A percentile compares a stretch with the other conserved stretches of the same genome.
Conservation (phyloP, 2,113 vertebrate genomes). For the Sander vitreus region DNA sequence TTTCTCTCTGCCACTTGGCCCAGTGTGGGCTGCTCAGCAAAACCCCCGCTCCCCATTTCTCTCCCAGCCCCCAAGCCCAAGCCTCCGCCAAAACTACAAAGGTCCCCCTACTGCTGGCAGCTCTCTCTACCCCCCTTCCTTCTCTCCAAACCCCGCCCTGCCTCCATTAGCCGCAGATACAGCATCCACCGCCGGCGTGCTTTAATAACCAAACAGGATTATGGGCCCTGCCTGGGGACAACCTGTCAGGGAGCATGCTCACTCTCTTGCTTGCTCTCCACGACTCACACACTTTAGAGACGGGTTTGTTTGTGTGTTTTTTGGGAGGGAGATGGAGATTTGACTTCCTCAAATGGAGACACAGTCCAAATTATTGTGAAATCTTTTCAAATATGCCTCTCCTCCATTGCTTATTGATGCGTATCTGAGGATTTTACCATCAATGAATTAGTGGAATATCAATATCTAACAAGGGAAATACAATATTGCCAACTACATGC, state of each 20-base stretch:
- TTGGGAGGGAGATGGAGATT: slow-evolving; percentile 59
- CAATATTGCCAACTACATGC: slow-evolving; percentile 58
- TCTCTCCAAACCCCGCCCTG: slow-evolving; percentile 74
- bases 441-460: slow-evolving; percentile 68
- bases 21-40: slow-evolving; percentile 75
- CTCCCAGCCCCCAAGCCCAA: slow-evolving; percentile 73
- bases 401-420: slow-evolving; percentile 66
- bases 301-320: slow-evolving; percentile 75
- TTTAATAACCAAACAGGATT: slow-evolving; percentile 91
- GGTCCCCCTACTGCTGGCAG: slow-evolving; percentile 83
- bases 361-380: slow-evolving; percentile 74
- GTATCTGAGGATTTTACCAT: slow-evolving; percentile 64
- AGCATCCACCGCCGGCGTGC: slow-evolving; percentile 84
- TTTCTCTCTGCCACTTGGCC: slow-evolving; percentile 84
- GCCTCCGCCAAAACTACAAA: slow-evolving; percentile 87
- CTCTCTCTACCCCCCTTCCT: slow-evolving; percentile 75
- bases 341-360: slow-evolving; percentile 69
- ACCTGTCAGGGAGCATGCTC: slow-evolving; percentile 80
- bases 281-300: slow-evolving; percentile 75
- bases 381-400: slow-evolving; percentile 69
- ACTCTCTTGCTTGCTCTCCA: slow-evolving; percentile 73
- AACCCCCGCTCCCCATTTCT: slow-evolving; percentile 70
- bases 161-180: slow-evolving; percentile 87
- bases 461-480: slow-evolving; percentile 63
- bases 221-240: slow-evolving; percentile 83